Evolutionary conservation across 1,140 invertebrate genomes (phyloP).

Genomic region (Drosophila varians): DNA sequence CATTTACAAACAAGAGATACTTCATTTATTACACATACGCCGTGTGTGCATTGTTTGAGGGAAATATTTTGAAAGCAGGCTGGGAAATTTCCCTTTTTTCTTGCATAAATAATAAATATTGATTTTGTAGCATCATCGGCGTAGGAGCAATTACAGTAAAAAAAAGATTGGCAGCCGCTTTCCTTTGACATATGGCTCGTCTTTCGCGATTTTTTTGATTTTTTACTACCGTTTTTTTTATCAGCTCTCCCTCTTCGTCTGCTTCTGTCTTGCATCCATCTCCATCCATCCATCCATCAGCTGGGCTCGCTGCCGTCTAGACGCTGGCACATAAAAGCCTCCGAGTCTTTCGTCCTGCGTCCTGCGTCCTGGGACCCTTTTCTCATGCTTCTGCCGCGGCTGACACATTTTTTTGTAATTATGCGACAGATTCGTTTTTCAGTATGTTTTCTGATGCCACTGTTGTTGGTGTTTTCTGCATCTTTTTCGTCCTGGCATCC

Average conservation of each 20-base stretch:
- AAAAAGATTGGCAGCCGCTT: constrained; percentile 42
- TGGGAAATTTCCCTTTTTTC: no score
- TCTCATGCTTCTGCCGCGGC: constrained; percentile 37
- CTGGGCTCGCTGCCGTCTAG: constrained; percentile 53
- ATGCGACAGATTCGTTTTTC: constrained; percentile 72
- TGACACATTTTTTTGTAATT: constrained; percentile 75
- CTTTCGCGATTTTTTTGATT: not conserved
- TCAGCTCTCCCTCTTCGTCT: not conserved
- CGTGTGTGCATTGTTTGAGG: not conserved
- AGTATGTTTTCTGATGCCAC: constrained; percentile 13
- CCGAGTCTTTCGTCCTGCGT: constrained; percentile 7
- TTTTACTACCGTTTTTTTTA: not conserved
- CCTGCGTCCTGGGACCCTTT: constrained; percentile 15
- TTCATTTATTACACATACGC: not conserved
- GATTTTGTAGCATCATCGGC: constrained; percentile 46
- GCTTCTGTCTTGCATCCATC: not conserved
- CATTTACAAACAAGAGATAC: not conserved
- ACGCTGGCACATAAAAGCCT: constrained; percentile 69
- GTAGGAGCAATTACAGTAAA: constrained; percentile 41
- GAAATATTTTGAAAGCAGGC: no score
- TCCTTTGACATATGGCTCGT: constrained; percentile 46
- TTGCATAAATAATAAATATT: constrained; percentile 51
- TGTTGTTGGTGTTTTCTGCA: not conserved
- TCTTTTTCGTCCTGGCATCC: not conserved
- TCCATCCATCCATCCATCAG: constrained; percentile 27